phyloP scores from a whole-genome alignment of 2,888 invertebrate genomes.

The Pristionchus fissidentatus region DNA sequence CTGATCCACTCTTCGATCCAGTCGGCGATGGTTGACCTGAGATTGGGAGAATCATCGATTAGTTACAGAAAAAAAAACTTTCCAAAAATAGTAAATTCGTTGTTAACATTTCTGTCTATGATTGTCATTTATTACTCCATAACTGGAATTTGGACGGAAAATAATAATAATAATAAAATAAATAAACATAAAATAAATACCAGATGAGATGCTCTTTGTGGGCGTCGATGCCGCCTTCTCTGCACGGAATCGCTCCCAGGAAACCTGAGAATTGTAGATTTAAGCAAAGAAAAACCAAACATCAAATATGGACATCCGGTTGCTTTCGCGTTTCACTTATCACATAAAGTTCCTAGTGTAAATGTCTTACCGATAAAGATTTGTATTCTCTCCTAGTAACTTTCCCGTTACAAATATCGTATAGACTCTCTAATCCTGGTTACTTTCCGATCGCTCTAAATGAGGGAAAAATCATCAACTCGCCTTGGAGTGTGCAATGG shows the following conservation, averaged over 20 bases:
- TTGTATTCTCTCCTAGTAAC: too few species aligned
- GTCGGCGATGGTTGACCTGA: neutral
- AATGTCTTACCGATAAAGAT: too few species aligned
- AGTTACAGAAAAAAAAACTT: neutral
- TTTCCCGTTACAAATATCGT: neutral
- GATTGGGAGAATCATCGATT: neutral
- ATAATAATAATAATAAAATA: neutral
- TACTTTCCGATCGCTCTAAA: too few species aligned
- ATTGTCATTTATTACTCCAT: neutral
- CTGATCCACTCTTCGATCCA: conserved; percentile 5
- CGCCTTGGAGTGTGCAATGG: conserved; percentile 98
- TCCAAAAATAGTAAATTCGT: neutral
- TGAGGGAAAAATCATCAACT: neutral
- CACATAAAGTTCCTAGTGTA: neutral
- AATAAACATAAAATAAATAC: neutral
- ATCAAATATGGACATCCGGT: neutral
- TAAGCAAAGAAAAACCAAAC: neutral
- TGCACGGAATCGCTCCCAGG: conserved; percentile 96
- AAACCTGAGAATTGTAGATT: conserved; percentile 85
- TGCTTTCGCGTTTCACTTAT: neutral
- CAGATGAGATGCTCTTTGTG: neutral
- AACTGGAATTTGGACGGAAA: neutral
- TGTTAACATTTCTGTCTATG: neutral
- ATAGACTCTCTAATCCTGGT: too few species aligned
- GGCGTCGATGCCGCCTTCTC: conserved; percentile 82